phyloP scores from a whole-genome alignment of 2,888 invertebrate genomes.

The Biston stratarius region DNA sequence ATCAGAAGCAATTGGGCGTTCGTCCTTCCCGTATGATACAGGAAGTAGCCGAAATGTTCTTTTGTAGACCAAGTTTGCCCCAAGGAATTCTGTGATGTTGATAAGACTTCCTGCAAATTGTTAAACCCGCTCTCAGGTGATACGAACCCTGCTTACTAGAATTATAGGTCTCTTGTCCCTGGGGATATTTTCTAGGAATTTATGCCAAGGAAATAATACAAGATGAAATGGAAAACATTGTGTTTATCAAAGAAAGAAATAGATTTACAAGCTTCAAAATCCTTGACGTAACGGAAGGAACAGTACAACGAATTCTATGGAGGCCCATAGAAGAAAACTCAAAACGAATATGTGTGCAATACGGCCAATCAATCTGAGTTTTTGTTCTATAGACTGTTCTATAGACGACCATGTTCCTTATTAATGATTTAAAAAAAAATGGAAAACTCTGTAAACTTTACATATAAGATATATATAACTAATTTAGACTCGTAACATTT shows the following conservation, averaged over 20 bases:
- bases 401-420: too few species aligned
- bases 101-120: constrained; percentile 39
- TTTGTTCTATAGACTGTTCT: too few species aligned
- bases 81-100: constrained; percentile 24
- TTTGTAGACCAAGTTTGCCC: constrained; percentile 24
- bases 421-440: too few species aligned
- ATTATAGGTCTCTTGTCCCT: constrained; percentile 24
- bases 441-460: not conserved
- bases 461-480: not conserved
- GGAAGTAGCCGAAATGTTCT: constrained; percentile 34
- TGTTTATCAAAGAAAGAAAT: not conserved
- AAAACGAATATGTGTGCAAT: too few species aligned
- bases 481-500: too few species aligned
- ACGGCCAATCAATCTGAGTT: too few species aligned
- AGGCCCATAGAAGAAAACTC: too few species aligned
- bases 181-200: constrained; percentile 25
- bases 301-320: not conserved
- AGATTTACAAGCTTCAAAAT: not conserved
- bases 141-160: constrained; percentile 26
- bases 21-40: constrained; percentile 30
- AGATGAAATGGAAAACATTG: constrained; percentile 1
- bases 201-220: constrained; percentile 22
- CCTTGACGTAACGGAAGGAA: not conserved
- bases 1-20: constrained; percentile 30
- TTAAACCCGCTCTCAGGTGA: constrained; percentile 36